Evolutionary conservation across 2,797 vertebrate species (phyloP).

Genomic region (Taenioides sp.): DNA sequence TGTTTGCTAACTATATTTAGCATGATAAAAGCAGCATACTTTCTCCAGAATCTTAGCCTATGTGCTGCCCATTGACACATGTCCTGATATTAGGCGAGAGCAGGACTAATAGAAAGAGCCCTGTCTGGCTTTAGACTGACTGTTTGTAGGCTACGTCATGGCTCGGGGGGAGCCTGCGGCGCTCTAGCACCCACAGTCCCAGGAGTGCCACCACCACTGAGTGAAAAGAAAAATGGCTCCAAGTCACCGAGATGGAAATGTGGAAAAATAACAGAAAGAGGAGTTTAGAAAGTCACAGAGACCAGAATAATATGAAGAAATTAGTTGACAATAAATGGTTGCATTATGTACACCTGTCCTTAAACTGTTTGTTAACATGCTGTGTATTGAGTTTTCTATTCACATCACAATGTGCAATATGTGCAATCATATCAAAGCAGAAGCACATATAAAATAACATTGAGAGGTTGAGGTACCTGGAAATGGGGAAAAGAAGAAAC

Average conservation of each 20-base stretch:
- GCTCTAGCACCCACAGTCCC: constrained; percentile 66
- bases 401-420: neutral
- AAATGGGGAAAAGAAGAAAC: constrained; percentile 35
- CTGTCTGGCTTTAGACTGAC: constrained; percentile 64
- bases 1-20: neutral
- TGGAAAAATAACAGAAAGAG: constrained; percentile 27
- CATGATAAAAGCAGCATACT: constrained; percentile 1
- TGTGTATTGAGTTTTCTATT: neutral
- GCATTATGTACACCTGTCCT: constrained; percentile 23
- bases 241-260: constrained; percentile 60
- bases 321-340: constrained; percentile 13
- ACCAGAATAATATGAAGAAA: constrained; percentile 5
- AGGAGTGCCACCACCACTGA: constrained; percentile 63
- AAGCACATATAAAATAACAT: neutral
- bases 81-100: constrained; percentile 54
- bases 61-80: constrained; percentile 27
- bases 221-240: constrained; percentile 68
- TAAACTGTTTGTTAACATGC: constrained; percentile 36
- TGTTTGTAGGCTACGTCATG: constrained; percentile 74
- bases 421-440: neutral
- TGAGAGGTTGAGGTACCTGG: constrained; percentile 27
- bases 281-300: constrained; percentile 14
- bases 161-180: constrained; percentile 78
- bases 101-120: constrained; percentile 63
- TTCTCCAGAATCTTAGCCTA: constrained; percentile 3